phyloP scores from a whole-genome alignment of 2,888 invertebrate genomes.

The Dicycla oo region DNA sequence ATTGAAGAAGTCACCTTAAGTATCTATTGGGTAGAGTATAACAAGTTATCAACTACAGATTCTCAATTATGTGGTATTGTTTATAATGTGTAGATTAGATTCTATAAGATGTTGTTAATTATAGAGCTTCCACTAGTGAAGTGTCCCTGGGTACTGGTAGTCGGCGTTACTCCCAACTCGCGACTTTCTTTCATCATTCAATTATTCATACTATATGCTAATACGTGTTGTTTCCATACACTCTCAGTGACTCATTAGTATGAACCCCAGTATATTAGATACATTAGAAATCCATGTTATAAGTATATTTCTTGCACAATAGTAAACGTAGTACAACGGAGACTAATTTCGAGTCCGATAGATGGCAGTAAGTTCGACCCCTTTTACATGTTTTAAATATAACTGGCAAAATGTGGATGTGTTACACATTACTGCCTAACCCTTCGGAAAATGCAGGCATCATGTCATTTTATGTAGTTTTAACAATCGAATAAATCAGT shows the following conservation, averaged over 20 bases:
- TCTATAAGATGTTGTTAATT: neutral
- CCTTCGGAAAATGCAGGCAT: neutral
- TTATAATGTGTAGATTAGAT: neutral
- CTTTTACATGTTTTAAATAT: too few species aligned
- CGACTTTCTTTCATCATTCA: neutral
- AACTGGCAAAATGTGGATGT: neutral
- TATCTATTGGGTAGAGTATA: too few species aligned
- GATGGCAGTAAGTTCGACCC: neutral
- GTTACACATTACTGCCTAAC: neutral
- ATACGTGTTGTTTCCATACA: neutral
- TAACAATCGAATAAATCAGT: neutral
- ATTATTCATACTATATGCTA: neutral
- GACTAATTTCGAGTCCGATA: neutral
- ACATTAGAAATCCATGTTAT: neutral
- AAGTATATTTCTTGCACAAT: neutral
- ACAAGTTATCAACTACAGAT: too few species aligned
- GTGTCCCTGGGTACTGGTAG: neutral
- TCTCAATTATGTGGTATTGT: neutral
- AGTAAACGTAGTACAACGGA: neutral
- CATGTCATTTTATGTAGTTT: neutral
- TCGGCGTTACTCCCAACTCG: neutral
- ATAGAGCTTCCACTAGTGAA: neutral
- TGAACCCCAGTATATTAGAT: neutral
- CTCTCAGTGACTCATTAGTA: neutral
- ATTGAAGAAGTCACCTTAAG: too few species aligned